These are phyloP conservation scores for Abramis brama DNA, from an alignment of 2,113 vertebrate species.

Conservation along the genomic window DNA sequence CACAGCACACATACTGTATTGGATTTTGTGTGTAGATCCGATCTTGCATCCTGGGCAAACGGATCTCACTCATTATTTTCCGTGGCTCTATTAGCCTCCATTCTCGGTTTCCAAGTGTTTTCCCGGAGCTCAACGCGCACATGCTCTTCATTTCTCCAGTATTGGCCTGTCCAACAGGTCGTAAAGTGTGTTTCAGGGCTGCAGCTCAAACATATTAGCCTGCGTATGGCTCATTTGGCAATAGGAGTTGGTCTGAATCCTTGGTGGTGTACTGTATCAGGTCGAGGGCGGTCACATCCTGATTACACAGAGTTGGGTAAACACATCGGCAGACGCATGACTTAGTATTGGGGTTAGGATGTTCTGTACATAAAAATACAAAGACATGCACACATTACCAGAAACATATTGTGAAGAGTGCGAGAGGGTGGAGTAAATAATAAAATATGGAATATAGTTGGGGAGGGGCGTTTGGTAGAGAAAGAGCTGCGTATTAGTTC, in stretches of 20 bases:
- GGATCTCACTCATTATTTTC: background rate
- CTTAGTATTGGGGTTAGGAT: conserved; percentile 48
- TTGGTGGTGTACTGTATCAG: background rate
- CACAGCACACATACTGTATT: conserved; percentile 3
- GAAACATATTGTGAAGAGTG: background rate
- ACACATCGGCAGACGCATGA: conserved; percentile 51
- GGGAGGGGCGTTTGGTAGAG: background rate
- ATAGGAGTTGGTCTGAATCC: conserved; percentile 53
- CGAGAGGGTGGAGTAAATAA: conserved; percentile 17
- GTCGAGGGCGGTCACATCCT: conserved; percentile 48
- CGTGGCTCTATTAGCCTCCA: background rate
- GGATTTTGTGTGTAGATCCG: conserved; percentile 22
- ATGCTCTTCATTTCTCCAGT: conserved; percentile 18
- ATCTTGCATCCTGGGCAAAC: conserved; percentile 30
- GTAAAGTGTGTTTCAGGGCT: conserved; percentile 63
- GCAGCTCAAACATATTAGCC: conserved; percentile 69
- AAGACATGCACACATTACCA: conserved; percentile 8
- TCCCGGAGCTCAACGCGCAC: background rate
- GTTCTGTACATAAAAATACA: conserved; percentile 59
- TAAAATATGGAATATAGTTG: background rate
- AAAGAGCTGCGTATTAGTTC: background rate
- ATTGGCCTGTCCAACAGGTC: conserved; percentile 50
- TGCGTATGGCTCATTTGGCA: conserved; percentile 70
- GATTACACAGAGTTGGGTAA: conserved; percentile 65
- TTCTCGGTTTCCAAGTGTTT: background rate